Percentiles rank a stretch among this genome's conserved stretches.
Evolutionary conservation across 2,888 invertebrate species (phyloP).

Genomic region (Bombylius major): DNA sequence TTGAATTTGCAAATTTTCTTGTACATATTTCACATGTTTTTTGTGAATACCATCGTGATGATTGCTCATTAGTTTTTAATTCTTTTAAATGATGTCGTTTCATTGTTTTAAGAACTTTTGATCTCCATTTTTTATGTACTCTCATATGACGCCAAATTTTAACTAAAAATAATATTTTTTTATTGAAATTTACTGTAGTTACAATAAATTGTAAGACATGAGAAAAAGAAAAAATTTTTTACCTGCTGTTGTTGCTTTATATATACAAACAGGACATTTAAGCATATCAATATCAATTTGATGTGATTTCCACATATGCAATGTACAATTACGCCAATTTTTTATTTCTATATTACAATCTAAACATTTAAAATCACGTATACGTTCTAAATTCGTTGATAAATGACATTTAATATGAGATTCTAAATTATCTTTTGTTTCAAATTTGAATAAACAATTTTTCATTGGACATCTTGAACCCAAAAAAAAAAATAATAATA

Average conservation of each 20-base stretch:
- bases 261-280: conserved; percentile 45
- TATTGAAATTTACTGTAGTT: not conserved
- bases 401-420: conserved; percentile 43
- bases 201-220: not conserved
- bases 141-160: conserved; percentile 50
- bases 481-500: conserved; percentile 1
- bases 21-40: conserved; percentile 56
- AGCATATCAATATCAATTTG: conserved; percentile 46
- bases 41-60: conserved; percentile 41
- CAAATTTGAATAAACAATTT: conserved; percentile 44
- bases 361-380: conserved; percentile 40
- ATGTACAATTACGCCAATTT: conserved; percentile 52
- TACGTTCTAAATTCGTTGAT: conserved; percentile 13
- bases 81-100: conserved; percentile 14
- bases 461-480: conserved; percentile 39
- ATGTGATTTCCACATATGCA: conserved; percentile 58
- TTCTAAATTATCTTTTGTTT: conserved; percentile 33
- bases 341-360: conserved; percentile 41
- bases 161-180: conserved; percentile 26
- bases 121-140: conserved; percentile 40
- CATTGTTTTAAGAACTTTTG: conserved; percentile 21
- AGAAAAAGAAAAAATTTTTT: conserved; percentile 9
- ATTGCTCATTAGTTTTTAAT: conserved; percentile 8
- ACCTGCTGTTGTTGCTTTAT: conserved; percentile 42
- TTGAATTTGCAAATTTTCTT: conserved; percentile 53